These are phyloP conservation scores for Cotesia glomerata DNA, from an alignment of 1,140 invertebrate species.

Conservation along the genomic window DNA sequence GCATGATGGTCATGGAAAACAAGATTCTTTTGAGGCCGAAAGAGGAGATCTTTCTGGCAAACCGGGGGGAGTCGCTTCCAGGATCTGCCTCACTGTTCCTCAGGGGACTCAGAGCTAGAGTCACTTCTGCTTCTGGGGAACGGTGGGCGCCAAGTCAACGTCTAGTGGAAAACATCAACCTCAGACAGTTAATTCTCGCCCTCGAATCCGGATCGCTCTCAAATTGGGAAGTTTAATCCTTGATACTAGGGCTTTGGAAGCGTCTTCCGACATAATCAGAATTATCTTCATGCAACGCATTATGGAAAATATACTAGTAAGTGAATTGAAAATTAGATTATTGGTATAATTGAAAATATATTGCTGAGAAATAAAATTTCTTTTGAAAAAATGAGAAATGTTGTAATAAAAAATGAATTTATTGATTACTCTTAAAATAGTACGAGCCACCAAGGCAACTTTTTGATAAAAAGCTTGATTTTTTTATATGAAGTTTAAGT, in stretches of 20 bases:
- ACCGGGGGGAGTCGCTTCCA: constrained; percentile 68
- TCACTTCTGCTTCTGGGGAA: constrained; percentile 68
- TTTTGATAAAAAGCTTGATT: no score
- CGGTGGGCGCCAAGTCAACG: constrained; percentile 67
- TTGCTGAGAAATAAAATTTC: no score
- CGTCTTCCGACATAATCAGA: constrained; percentile 37
- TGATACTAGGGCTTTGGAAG: constrained; percentile 48
- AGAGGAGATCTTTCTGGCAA: constrained; percentile 66
- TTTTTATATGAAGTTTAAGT: no score
- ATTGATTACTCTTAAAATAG: no score
- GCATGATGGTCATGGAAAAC: constrained; percentile 52
- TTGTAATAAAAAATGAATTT: no score
- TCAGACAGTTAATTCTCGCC: constrained; percentile 68
- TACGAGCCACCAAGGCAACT: no score
- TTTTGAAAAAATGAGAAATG: no score
- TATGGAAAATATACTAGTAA: neutral
- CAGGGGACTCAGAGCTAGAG: constrained; percentile 71
- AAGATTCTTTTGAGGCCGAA: constrained; percentile 44
- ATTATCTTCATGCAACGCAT: neutral
- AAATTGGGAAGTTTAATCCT: constrained; percentile 37
- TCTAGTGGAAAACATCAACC: constrained; percentile 68
- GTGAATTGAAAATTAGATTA: neutral
- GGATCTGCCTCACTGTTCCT: constrained; percentile 73
- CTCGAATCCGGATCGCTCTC: constrained; percentile 46
- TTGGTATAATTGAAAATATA: no score